These are phyloP conservation scores for Schizaphis graminum DNA, from an alignment of 2,888 invertebrate genomes.

Conservation along the genomic window DNA sequence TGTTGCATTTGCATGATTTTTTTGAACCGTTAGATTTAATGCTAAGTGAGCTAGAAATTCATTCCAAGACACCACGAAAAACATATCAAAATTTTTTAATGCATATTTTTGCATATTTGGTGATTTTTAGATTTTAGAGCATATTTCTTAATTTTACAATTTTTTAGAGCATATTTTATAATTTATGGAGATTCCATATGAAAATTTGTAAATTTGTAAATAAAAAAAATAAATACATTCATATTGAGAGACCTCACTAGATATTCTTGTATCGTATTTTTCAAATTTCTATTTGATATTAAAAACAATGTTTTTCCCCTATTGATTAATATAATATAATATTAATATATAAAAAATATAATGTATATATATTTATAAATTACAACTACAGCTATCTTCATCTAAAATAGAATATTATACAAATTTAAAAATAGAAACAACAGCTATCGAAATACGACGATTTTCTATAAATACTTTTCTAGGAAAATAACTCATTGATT, in stretches of 20 bases:
- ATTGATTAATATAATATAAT: not conserved
- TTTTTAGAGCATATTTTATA: too few species aligned
- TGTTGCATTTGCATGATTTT: constrained; percentile 13
- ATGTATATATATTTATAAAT: too few species aligned
- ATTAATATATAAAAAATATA: too few species aligned
- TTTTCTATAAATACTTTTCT: constrained; percentile 23
- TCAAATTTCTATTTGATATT: constrained; percentile 5
- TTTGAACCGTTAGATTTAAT: constrained; percentile 18
- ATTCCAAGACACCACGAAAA: not conserved
- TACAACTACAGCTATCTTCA: too few species aligned
- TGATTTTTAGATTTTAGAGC: too few species aligned
- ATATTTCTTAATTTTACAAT: too few species aligned
- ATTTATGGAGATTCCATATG: constrained; percentile 1
- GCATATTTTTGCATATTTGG: too few species aligned
- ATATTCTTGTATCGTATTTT: constrained; percentile 32
- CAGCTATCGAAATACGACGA: constrained; percentile 11
- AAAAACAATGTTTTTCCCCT: constrained; percentile 6
- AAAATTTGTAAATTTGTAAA: not conserved
- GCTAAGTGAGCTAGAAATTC: constrained; percentile 16
- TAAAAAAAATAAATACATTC: constrained; percentile 2
- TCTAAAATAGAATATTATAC: too few species aligned
- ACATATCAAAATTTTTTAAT: too few species aligned
- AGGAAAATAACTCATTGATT: not conserved
- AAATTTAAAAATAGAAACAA: not conserved
- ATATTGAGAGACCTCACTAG: constrained; percentile 15